Evolutionary conservation across 2,797 vertebrate species (phyloP).

Genomic region (Hipposideros larvatus): DNA sequence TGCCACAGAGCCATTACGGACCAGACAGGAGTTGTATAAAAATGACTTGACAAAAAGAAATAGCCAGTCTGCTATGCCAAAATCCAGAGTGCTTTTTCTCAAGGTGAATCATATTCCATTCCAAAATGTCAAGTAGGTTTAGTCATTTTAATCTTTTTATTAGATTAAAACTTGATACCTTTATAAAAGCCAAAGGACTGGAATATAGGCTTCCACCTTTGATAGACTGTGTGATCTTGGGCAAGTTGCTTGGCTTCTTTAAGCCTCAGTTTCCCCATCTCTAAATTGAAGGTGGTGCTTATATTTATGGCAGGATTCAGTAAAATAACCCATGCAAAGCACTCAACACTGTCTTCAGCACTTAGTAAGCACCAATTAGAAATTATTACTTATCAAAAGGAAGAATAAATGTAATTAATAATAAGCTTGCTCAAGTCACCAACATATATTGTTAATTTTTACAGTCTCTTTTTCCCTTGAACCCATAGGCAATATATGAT

Average conservation of each 20-base stretch:
- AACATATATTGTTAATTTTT: constrained; percentile 53
- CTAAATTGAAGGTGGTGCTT: background rate
- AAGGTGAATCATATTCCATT: constrained; percentile 73
- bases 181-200: constrained; percentile 39
- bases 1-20: constrained; percentile 17
- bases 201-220: background rate
- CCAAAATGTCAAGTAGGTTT: constrained; percentile 30
- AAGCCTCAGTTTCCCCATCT: constrained; percentile 39
- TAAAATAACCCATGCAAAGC: background rate
- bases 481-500: constrained; percentile 52
- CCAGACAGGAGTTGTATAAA: constrained; percentile 63
- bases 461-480: constrained; percentile 35
- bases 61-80: constrained; percentile 69
- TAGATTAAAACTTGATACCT: constrained; percentile 69
- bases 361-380: background rate
- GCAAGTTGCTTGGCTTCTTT: background rate
- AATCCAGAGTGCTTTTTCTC: constrained; percentile 58
- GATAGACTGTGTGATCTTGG: background rate
- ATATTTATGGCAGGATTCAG: background rate
- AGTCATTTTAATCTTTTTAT: constrained; percentile 71
- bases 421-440: constrained; percentile 45
- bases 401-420: constrained; percentile 38
- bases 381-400: constrained; percentile 43
- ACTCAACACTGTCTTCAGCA: background rate
- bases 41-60: constrained; percentile 74